Percentiles rank a stretch among this genome's conserved stretches.
Evolutionary conservation across 2,797 vertebrate species (phyloP).

Genomic region (Vespertilio murinus): DNA sequence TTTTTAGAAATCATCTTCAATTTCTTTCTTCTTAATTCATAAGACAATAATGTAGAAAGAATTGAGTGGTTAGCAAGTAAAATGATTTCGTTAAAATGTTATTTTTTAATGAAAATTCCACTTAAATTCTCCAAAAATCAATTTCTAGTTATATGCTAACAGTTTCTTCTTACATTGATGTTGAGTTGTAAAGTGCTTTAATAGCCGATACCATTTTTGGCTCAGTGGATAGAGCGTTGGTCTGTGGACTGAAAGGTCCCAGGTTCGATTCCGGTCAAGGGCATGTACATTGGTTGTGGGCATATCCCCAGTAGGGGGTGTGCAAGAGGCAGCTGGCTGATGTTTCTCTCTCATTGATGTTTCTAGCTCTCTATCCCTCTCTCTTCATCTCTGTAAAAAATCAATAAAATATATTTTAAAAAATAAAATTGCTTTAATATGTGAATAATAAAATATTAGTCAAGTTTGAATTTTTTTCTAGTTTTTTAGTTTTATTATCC

Average conservation of each 20-base stretch:
- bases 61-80: conserved; percentile 35
- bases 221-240: too few relatives aligned
- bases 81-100: not conserved
- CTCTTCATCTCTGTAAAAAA: too few relatives aligned
- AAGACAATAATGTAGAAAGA: conserved; percentile 39
- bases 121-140: conserved; percentile 36
- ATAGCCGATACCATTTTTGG: too few relatives aligned
- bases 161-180: not conserved
- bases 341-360: too few relatives aligned
- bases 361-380: too few relatives aligned
- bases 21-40: conserved; percentile 41
- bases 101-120: conserved; percentile 39
- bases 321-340: too few relatives aligned
- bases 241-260: too few relatives aligned
- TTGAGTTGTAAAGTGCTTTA: not conserved
- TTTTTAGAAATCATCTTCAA: conserved; percentile 65
- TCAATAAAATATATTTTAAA: too few relatives aligned
- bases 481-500: conserved; percentile 28
- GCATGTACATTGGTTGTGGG: too few relatives aligned
- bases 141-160: not conserved
- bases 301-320: too few relatives aligned
- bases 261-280: too few relatives aligned
- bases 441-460: conserved; percentile 3
- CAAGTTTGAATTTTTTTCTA: not conserved
- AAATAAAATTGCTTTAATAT: not conserved